Percentiles rank a stretch among this genome's conserved stretches.
Conservation (phyloP, 2,888 invertebrate genomes). For the Cataglyphis albicans region DNA sequence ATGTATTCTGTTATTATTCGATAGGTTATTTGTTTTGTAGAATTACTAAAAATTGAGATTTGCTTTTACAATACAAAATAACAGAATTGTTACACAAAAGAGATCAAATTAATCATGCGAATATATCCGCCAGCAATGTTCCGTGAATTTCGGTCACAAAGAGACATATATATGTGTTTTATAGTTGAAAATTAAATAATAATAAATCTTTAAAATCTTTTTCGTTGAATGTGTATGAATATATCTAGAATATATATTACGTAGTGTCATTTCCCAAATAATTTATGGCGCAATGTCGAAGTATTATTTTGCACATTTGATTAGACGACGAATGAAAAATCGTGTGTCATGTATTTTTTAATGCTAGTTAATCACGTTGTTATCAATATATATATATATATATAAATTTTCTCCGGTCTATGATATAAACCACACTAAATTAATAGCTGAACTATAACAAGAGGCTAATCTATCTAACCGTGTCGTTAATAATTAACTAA, state of each 20-base stretch:
- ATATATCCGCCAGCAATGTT: not conserved
- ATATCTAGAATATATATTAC: not conserved
- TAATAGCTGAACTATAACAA: not conserved
- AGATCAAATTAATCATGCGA: conserved; percentile 44
- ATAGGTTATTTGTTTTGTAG: conserved; percentile 41
- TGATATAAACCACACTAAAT: not conserved
- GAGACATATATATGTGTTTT: conserved; percentile 37
- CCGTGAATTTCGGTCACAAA: conserved; percentile 25
- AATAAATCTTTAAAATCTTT: conserved; percentile 34
- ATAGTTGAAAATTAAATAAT: conserved; percentile 43
- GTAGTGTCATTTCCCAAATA: conserved; percentile 16
- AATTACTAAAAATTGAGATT: conserved; percentile 41
- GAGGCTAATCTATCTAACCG: not conserved
- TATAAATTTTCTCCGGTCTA: not conserved
- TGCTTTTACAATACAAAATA: conserved; percentile 4
- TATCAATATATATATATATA: not conserved
- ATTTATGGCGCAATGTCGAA: conserved; percentile 39
- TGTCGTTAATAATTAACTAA: conserved; percentile 2
- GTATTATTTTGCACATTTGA: conserved; percentile 29
- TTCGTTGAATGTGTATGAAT: not conserved
- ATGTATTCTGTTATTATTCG: conserved; percentile 39
- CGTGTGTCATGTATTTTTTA: not conserved
- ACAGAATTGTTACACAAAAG: conserved; percentile 28
- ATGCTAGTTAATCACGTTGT: not conserved
- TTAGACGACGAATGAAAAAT: conserved; percentile 52